Percentiles rank a stretch among this genome's conserved stretches.
These are phyloP conservation scores for Orientallactaga sibirica DNA, from an alignment of 2,797 vertebrate genomes.

Conservation along the genomic window DNA sequence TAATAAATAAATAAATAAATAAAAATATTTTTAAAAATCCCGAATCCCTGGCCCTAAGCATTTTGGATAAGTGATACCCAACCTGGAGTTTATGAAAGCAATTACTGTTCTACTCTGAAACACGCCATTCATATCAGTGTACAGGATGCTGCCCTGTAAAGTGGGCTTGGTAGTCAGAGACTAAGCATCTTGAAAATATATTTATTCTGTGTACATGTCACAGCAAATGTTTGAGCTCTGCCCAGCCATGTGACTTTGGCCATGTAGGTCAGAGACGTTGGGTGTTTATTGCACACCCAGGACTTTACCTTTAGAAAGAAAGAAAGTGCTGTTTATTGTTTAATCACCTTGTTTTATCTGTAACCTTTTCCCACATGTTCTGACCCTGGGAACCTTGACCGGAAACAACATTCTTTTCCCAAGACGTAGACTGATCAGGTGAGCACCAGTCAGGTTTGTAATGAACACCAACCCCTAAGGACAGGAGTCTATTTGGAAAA, in stretches of 20 bases:
- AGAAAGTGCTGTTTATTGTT: not conserved
- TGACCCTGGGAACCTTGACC: not conserved
- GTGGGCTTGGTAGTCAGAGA: not conserved
- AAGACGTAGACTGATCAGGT: not conserved
- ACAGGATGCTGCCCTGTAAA: not conserved
- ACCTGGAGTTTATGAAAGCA: not conserved
- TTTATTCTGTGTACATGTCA: not conserved
- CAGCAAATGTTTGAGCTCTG: rapidly evolving
- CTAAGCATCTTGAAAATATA: rapidly evolving
- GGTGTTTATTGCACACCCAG: not conserved
- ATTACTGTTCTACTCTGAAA: no score
- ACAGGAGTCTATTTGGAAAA: not conserved
- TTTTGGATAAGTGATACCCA: not conserved
- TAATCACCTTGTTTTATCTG: not conserved
- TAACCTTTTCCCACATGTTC: not conserved
- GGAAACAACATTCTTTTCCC: not conserved
- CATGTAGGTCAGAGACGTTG: not conserved
- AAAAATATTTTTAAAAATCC: no score
- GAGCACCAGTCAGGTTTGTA: not conserved
- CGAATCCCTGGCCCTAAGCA: not conserved
- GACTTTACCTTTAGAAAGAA: not conserved
- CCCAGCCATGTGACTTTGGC: not conserved
- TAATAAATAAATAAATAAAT: no score
- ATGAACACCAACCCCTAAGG: not conserved
- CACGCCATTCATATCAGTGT: not conserved